phyloP scores from a whole-genome alignment of 2,113 vertebrate genomes.

The Barnardius zonarius region DNA sequence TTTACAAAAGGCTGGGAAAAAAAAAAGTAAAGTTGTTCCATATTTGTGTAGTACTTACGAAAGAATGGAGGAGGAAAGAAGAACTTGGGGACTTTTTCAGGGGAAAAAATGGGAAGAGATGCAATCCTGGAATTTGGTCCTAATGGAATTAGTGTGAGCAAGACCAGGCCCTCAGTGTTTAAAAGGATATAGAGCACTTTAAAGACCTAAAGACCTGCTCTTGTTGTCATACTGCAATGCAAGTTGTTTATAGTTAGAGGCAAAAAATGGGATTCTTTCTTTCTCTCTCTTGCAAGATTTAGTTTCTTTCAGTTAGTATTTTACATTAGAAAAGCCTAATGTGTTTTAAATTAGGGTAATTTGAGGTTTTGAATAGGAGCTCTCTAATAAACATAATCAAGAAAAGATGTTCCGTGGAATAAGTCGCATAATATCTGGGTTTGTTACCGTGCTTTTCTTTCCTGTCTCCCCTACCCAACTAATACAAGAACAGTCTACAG shows the following conservation, averaged over 20 bases:
- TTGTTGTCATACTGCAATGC: background rate
- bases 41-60: background rate
- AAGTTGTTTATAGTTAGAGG: conserved; percentile 13
- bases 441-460: background rate
- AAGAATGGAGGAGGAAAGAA: background rate
- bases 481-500: background rate
- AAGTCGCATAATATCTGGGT: background rate
- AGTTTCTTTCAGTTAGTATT: conserved; percentile 7
- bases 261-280: background rate
- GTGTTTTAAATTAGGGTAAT: conserved; percentile 50
- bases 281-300: conserved; percentile 4
- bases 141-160: conserved; percentile 12
- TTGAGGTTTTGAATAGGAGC: conserved; percentile 32
- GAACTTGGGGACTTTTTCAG: background rate
- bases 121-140: background rate
- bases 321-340: background rate
- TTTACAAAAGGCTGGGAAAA: background rate
- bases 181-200: background rate
- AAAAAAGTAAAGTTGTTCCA: background rate
- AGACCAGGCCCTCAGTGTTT: background rate
- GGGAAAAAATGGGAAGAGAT: background rate
- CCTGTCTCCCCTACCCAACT: background rate
- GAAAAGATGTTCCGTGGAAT: conserved; percentile 15
- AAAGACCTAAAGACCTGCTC: background rate
- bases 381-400: conserved; percentile 46